Evolutionary conservation across 2,113 vertebrate species (phyloP).

Genomic region (Stegostoma tigrinum): DNA sequence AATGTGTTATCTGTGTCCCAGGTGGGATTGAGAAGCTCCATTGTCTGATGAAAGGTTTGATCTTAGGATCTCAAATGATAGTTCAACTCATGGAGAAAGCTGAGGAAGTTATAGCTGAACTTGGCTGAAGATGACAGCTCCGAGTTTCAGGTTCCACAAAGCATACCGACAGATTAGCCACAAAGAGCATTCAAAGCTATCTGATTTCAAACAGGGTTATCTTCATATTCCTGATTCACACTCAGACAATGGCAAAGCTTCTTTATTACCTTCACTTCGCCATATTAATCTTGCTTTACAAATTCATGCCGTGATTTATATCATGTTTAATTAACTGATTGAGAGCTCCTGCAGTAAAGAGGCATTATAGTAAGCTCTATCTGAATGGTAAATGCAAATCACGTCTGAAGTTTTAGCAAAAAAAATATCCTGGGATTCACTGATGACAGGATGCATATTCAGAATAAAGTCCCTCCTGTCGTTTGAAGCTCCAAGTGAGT

Average conservation of each 20-base stretch:
- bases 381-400: slow-evolving; percentile 69
- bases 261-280: slow-evolving; percentile 58
- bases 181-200: slow-evolving; percentile 68
- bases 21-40: slow-evolving; percentile 56
- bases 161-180: slow-evolving; percentile 67
- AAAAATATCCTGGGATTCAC: slow-evolving; percentile 66
- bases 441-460: slow-evolving; percentile 80
- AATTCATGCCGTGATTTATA: slow-evolving; percentile 66
- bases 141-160: slow-evolving; percentile 62
- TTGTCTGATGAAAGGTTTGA: slow-evolving; percentile 65
- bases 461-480: slow-evolving; percentile 77
- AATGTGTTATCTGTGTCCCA: slow-evolving; percentile 57
- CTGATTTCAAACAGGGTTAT: slow-evolving; percentile 67
- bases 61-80: slow-evolving; percentile 62
- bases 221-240: slow-evolving; percentile 57
- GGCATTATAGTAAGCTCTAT: slow-evolving; percentile 62
- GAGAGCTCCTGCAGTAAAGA: slow-evolving; percentile 67
- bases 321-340: slow-evolving; percentile 79
- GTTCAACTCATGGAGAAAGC: slow-evolving; percentile 66
- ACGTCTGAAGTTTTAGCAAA: slow-evolving; percentile 66
- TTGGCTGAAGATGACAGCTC: slow-evolving; percentile 75
- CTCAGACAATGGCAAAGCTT: slow-evolving; percentile 55
- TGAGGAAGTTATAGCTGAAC: slow-evolving; percentile 66
- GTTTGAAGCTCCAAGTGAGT: slow-evolving; percentile 73
- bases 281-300: slow-evolving; percentile 71